Percentiles rank a stretch among this genome's conserved stretches.
phyloP scores from a whole-genome alignment of 92 coral and sea anemone genomes.

The Siderastrea siderea region DNA sequence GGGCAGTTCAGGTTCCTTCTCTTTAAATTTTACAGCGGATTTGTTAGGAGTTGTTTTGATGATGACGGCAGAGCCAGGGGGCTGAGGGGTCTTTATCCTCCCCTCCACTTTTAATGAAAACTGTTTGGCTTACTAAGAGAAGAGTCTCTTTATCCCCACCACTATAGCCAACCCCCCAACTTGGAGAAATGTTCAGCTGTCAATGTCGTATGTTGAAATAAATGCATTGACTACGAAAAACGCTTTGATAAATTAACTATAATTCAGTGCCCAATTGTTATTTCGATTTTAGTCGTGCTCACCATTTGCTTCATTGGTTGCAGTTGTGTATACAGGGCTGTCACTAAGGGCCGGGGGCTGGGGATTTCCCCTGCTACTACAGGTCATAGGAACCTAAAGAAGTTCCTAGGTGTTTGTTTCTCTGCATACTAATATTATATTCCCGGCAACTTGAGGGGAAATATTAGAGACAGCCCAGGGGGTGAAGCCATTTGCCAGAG shows the following conservation, averaged over 20 bases:
- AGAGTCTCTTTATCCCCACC: background rate
- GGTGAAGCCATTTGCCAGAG: constrained; percentile 78
- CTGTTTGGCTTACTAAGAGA: background rate
- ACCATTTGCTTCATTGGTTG: background rate
- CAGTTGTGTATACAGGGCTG: background rate
- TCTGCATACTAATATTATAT: background rate
- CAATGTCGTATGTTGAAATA: background rate
- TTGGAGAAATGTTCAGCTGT: background rate
- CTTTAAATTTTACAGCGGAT: background rate
- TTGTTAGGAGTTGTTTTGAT: background rate
- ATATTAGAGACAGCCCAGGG: background rate
- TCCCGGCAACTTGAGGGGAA: background rate
- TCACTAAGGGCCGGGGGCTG: background rate
- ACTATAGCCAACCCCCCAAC: background rate
- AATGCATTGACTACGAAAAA: background rate
- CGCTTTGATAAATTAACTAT: background rate
- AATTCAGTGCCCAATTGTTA: background rate
- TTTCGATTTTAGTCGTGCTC: background rate
- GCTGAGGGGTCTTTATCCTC: background rate
- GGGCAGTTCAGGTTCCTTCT: too few species aligned
- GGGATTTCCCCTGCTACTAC: background rate
- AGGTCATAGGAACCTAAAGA: background rate
- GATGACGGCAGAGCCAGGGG: background rate
- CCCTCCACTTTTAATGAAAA: background rate
- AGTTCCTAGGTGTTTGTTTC: background rate